A percentile compares a stretch with the other conserved stretches of the same genome.
phyloP scores from a whole-genome alignment of 1,140 invertebrate species.

The Oscheius sp. region DNA sequence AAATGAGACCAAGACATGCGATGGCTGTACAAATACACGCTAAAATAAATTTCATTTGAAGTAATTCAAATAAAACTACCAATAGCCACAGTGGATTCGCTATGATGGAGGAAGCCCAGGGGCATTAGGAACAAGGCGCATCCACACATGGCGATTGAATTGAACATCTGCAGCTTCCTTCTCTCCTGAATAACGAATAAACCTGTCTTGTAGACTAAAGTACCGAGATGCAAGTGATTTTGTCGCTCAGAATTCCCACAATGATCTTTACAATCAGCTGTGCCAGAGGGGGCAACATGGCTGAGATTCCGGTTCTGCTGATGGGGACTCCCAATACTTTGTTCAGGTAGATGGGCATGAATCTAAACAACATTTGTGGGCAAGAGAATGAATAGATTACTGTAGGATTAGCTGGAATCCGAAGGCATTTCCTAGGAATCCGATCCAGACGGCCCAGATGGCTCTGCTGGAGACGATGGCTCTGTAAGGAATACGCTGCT shows the following conservation, averaged over 20 bases:
- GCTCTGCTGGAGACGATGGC: conserved; percentile 31
- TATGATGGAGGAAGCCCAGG: conserved; percentile 15
- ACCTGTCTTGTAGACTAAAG: background rate
- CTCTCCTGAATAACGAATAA: conserved; percentile 13
- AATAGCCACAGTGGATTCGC: background rate
- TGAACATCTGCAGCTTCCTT: conserved; percentile 30
- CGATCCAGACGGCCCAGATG: conserved; percentile 55
- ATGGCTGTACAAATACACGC: conserved; percentile 11
- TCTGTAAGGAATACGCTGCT: conserved; percentile 43
- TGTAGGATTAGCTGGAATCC: conserved; percentile 46
- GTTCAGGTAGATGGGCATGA: conserved; percentile 43
- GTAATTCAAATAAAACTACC: background rate
- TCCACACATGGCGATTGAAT: conserved; percentile 31
- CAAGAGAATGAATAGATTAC: too few relatives aligned
- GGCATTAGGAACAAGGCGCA: conserved; percentile 26
- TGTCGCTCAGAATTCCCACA: conserved; percentile 45
- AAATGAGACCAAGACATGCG: conserved; percentile 22
- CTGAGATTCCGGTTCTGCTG: conserved; percentile 39
- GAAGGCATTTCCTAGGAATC: conserved; percentile 53
- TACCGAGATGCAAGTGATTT: conserved; percentile 28
- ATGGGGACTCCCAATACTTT: conserved; percentile 41
- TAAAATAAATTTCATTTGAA: background rate
- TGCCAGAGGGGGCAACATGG: conserved; percentile 48
- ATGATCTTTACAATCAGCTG: conserved; percentile 49
- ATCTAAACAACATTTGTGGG: background rate